phyloP scores from a whole-genome alignment of 2,888 invertebrate genomes.

The Periphyllus acericola region DNA sequence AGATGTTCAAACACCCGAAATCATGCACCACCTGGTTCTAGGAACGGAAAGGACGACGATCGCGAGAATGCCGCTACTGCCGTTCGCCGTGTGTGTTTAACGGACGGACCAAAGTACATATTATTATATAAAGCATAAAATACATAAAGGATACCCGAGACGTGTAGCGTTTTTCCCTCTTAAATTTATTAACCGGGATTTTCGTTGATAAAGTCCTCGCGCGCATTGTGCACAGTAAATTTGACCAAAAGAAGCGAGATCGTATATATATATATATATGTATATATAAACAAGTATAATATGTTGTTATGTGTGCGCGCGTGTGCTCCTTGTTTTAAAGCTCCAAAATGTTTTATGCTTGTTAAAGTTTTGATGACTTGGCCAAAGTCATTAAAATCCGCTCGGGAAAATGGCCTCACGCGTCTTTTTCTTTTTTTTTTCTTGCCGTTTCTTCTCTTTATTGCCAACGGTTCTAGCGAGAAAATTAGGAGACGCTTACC shows the following conservation, averaged over 20 bases:
- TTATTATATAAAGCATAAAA: background rate
- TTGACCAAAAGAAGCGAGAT: background rate
- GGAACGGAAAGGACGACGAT: no score
- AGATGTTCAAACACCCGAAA: no score
- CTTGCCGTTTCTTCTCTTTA: background rate
- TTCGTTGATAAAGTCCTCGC: constrained; percentile 34
- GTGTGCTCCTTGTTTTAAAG: constrained; percentile 15
- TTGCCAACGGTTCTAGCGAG: background rate
- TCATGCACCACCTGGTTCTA: no score
- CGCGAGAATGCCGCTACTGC: no score
- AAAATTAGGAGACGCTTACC: background rate
- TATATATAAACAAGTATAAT: no score
- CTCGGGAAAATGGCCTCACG: background rate
- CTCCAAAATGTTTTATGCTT: constrained; percentile 44
- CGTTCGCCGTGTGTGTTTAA: background rate
- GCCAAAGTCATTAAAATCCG: constrained; percentile 49
- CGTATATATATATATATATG: background rate
- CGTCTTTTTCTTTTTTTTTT: background rate
- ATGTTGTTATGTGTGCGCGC: background rate
- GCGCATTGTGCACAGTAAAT: constrained; percentile 15
- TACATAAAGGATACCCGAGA: background rate
- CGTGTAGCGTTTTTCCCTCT: background rate
- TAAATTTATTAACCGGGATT: constrained; percentile 52
- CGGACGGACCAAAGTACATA: background rate
- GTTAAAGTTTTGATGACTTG: constrained; percentile 48